Evolutionary conservation across 2,888 invertebrate species (phyloP).

Genomic region (Synergus laeviventris): DNA sequence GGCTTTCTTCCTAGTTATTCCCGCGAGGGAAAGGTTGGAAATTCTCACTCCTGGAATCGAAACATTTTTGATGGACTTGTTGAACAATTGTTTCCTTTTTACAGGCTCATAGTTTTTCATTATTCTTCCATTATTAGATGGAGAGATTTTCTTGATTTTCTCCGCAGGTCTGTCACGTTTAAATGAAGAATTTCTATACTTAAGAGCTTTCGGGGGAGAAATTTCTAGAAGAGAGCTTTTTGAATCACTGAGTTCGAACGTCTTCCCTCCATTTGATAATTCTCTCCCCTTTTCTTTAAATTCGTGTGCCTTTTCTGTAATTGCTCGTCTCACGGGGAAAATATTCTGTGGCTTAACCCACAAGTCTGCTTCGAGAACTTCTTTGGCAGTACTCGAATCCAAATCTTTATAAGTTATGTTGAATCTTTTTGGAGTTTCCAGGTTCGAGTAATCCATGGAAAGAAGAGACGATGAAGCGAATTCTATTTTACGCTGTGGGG

Average conservation of each 20-base stretch:
- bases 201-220: conserved; percentile 46
- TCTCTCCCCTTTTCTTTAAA: neutral
- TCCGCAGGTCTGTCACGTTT: neutral
- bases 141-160: conserved; percentile 39
- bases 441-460: conserved; percentile 28
- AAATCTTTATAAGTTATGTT: conserved; percentile 39
- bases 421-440: conserved; percentile 4
- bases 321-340: conserved; percentile 18
- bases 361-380: conserved; percentile 68
- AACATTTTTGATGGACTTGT: conserved; percentile 50
- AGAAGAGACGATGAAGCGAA: conserved; percentile 55
- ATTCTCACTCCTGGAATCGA: conserved; percentile 64
- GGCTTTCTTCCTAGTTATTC: conserved; percentile 51
- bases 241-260: conserved; percentile 7
- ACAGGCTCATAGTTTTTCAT: neutral
- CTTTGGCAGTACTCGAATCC: conserved; percentile 60
- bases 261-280: conserved; percentile 38
- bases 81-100: conserved; percentile 39
- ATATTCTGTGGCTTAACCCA: conserved; percentile 61
- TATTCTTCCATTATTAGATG: conserved; percentile 41
- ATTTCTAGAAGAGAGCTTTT: conserved; percentile 47
- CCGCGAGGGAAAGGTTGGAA: conserved; percentile 61
- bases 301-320: neutral
- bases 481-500: conserved; percentile 19
- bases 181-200: neutral